These are phyloP conservation scores for Drosophila albomicans DNA, from an alignment of 1,140 invertebrate species.

Conservation along the genomic window DNA sequence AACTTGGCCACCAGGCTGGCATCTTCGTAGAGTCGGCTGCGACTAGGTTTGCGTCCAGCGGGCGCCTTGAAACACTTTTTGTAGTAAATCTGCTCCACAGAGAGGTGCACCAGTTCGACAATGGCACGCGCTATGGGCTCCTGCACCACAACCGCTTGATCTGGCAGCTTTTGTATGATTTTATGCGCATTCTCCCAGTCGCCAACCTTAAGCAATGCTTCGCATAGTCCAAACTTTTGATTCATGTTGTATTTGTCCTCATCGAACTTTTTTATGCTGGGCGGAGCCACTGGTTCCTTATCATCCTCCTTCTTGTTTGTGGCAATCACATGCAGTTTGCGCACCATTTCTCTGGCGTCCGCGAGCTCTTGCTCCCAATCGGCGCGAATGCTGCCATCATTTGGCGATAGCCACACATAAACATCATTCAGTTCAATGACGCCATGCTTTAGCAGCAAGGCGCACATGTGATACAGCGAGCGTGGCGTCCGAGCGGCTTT, in stretches of 20 bases:
- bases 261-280: constrained; percentile 88
- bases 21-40: constrained; percentile 67
- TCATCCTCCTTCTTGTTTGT: constrained; percentile 93
- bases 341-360: constrained; percentile 94
- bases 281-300: constrained; percentile 87
- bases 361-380: constrained; percentile 93
- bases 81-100: constrained; percentile 95
- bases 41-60: constrained; percentile 52
- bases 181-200: constrained; percentile 94
- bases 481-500: constrained; percentile 90
- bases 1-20: constrained; percentile 66
- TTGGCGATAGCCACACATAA: constrained; percentile 95
- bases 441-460: constrained; percentile 94
- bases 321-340: constrained; percentile 93
- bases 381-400: constrained; percentile 92
- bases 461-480: constrained; percentile 95
- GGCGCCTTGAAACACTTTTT: constrained; percentile 87
- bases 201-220: constrained; percentile 94
- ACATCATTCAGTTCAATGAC: constrained; percentile 95
- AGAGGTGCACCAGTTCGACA: constrained; percentile 92
- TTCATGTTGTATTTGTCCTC: constrained; percentile 91
- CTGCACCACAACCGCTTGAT: constrained; percentile 92
- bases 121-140: constrained; percentile 92
- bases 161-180: constrained; percentile 93
- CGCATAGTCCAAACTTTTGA: constrained; percentile 97